Percentiles rank a stretch among this genome's conserved stretches.
These are phyloP conservation scores for Aspidapion aeneum DNA, from an alignment of 2,888 invertebrate species.

Conservation along the genomic window DNA sequence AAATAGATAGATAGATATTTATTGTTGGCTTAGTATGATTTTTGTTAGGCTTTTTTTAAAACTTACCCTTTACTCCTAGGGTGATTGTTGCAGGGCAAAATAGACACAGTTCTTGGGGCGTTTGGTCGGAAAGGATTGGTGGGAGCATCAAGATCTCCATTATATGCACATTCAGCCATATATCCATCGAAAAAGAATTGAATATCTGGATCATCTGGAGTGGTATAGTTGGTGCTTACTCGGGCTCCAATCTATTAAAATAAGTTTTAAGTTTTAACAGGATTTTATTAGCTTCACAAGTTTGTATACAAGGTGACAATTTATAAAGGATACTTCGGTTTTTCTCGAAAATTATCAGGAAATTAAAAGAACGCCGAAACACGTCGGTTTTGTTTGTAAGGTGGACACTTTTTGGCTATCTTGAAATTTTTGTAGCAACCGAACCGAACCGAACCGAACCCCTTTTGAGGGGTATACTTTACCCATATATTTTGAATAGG, in stretches of 20 bases:
- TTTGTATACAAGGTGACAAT: not conserved
- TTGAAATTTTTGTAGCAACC: too few species aligned
- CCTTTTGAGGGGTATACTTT: too few species aligned
- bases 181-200: conserved; percentile 64
- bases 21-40: too few species aligned
- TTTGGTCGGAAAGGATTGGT: conserved; percentile 37
- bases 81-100: conserved; percentile 59
- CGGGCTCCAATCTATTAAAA: conserved; percentile 19
- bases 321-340: not conserved
- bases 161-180: conserved; percentile 53
- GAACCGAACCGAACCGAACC: too few species aligned
- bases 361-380: too few species aligned
- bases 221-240: conserved; percentile 12
- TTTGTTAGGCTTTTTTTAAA: too few species aligned
- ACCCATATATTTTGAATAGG: too few species aligned
- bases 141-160: conserved; percentile 47
- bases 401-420: too few species aligned
- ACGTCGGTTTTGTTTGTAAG: too few species aligned
- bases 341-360: too few species aligned
- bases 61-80: conserved; percentile 60
- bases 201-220: conserved; percentile 57
- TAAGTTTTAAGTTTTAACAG: not conserved
- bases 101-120: conserved; percentile 33
- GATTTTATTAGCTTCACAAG: not conserved
- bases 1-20: too few species aligned